Base-by-base conservation (phyloP, 2,797 vertebrate species). In the Poeciliopsis turneri region DNA sequence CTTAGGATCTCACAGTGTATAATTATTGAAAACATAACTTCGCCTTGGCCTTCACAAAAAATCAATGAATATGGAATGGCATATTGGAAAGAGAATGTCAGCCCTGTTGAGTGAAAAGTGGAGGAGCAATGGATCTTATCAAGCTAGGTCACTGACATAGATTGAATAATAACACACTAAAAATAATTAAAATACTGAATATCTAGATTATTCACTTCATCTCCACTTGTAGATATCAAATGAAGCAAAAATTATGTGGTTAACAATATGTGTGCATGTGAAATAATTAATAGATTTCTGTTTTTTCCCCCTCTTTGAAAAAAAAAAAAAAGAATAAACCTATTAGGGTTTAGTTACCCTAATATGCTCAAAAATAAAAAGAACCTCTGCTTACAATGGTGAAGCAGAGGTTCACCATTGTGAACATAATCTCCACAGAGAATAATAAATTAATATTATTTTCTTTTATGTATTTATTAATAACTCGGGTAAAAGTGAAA, bases 11-110 rank as follows among this genome's bases (percentile, higher is more conserved):
- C 84, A 74, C 77, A 72, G 86, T 80, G 83, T 87, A 82, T 87
- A 92, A 93, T 94, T 91, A 93, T 90, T 5, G 33, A 83, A 84
- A 87, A 80, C 78, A 80, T 78, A 82, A 92, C 92, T 91, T 92
- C 78, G 76, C 46, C 78, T 78, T 8, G 82, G 80, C 90, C 89
- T 90, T 90, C 81, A 78, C 71, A 1, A 55, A 25, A 76, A 88
- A 87, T 90, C 77, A 11, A 83, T 90, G 78, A 64, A 64, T 82
- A 36, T 66, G 70, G 75, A 39, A 76, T 68, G 79, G 82, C 55
- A 49, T 64, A 51, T 51, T 79, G 81, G 78, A 87, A 61, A 69
- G 18, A 46, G 36, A 85, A 73, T 41, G 53, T 36, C 28, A 45
- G 69, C 28, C 61, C 78, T 78, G 64, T 43, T 70, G 51, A 66